Evolutionary conservation across 2,113 vertebrate species (phyloP), one percentile per base, ranked within the genome.

Genomic region (Catagonus wagneri): DNA sequence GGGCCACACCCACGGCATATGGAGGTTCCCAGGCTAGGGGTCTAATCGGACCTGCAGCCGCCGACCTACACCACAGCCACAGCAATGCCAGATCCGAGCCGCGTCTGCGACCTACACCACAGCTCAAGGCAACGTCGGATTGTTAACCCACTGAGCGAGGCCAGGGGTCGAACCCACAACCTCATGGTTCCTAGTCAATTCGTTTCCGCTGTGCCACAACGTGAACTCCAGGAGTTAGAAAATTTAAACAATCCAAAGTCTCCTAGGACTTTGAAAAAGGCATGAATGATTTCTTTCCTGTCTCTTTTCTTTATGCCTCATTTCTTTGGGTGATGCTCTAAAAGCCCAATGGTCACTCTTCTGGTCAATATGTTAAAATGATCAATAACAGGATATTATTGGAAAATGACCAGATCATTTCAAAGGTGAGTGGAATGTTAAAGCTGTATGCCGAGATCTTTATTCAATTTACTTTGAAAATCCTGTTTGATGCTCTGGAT

Each of bases 391-490:
- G 25, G 65, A 39, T 75, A 66, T 63, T 79, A 74, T 17, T 68
- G 50, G 83, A 83, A 87, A 93, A 95, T 78, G 34, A 83, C 81
- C 88, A 93, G 93, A 88, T 89, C 50, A 80, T 92, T 83, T 95
- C 71, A 89, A 90, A 95, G 17, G 56, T 58, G 44, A 89, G 90
- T 34, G 20, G 71, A 89, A 95, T 25, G 22, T 80, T 75, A 75
- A 83, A 66, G 25, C 75, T 39, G 2, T 16, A 5, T 58, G 16
- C 60, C 72, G 68, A 74, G 17, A 68, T 27, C 86, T 79, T 83
- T 93, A 69, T 15, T 76, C 34, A 92, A 65, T 12, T n/a, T 60
- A 54, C n/a, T 95, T 58, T 65, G 6, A 29, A 71, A 90, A 63
- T 61, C n/a, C 44, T 34, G 32, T 72, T 66, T 83, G n/a, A 89